Evolutionary conservation across 2,797 vertebrate species (phyloP), one percentile per base, ranked within the genome.

Genomic region (Zenarchopterus dispar): DNA sequence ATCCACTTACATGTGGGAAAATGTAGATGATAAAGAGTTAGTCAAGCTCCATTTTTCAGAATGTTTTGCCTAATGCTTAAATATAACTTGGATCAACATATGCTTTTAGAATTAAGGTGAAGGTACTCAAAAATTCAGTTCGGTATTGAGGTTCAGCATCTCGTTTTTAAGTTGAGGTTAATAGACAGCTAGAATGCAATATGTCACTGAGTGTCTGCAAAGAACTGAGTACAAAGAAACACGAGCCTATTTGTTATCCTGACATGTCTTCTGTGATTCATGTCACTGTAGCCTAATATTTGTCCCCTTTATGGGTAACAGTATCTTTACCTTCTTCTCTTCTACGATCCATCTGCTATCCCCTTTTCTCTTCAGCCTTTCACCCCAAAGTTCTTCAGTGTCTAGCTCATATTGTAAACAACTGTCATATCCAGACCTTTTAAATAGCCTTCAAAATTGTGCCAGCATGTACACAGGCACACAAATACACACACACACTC

Each of bases 401-500:
- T 94, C 91, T 93, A 90, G 94, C 91, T 89, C 47, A 84, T 90
- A 78, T 91, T 93, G 94, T 95, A 96, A 96, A 94, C 95, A 96
- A 94, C 94, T 94, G 93, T 95, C 91, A 70, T 93, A 93, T 95
- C 93, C 93, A 92, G 89, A 93, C 94, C 92, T 95, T 93, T 94
- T 95, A 94, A 95, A 96, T 93, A 94, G 93, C 92, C 90, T 90
- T 89, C 89, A 91, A 41, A 74, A 74, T 70, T 75, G 57, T 28
- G 21, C 55, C 54, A 68, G 70, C 33, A 21, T 31, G 36, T 59
- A 50, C 51, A 45, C 41, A 56, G 56, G 5, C 36, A 39, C 36
- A 39, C 36, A 39, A 2, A 59, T 45, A 36, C 56, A 41, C 18
- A 39, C 45, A 53, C 64, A 65, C 50, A 39, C 36, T 53, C 31